Conservation (phyloP, 2,797 vertebrate species). For the Tenualosa ilisha region DNA sequence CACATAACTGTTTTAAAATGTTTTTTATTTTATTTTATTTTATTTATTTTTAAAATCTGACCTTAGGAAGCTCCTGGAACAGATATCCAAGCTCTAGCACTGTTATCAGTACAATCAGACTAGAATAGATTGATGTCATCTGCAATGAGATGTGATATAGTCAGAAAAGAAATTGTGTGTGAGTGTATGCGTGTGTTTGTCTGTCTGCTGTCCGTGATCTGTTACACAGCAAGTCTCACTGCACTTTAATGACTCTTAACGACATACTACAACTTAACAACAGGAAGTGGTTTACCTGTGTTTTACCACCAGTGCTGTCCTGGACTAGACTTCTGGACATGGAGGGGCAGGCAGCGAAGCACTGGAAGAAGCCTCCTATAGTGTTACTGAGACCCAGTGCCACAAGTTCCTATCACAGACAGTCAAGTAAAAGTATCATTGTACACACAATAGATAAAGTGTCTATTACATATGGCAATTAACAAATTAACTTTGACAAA, state of each 20-base stretch:
- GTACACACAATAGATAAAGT: too few relatives aligned
- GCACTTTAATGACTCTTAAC: too few relatives aligned
- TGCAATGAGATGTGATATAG: conserved; percentile 53
- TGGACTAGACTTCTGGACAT: conserved; percentile 96
- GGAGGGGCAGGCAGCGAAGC: conserved; percentile 90
- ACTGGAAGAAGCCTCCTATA: conserved; percentile 88
- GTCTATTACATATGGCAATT: too few relatives aligned
- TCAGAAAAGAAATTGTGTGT: too few relatives aligned
- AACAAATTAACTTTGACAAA: not conserved
- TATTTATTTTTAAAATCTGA: conserved; percentile 52
- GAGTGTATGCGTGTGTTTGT: too few relatives aligned
- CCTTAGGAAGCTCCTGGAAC: conserved; percentile 91
- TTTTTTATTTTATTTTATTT: too few relatives aligned
- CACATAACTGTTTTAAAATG: too few relatives aligned
- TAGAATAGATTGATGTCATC: conserved; percentile 84
- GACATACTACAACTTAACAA: too few relatives aligned
- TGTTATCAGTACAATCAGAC: conserved; percentile 86
- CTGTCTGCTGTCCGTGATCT: too few relatives aligned
- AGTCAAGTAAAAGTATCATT: too few relatives aligned
- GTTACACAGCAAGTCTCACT: too few relatives aligned
- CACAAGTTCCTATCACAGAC: conserved; percentile 85
- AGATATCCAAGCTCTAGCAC: conserved; percentile 90
- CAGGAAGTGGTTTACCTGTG: conserved; percentile 81
- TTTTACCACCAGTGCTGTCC: conserved; percentile 91
- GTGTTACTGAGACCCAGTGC: conserved; percentile 90